These are phyloP conservation scores for Anas platyrhynchos DNA, from an alignment of 2,113 vertebrate species.

Conservation along the genomic window DNA sequence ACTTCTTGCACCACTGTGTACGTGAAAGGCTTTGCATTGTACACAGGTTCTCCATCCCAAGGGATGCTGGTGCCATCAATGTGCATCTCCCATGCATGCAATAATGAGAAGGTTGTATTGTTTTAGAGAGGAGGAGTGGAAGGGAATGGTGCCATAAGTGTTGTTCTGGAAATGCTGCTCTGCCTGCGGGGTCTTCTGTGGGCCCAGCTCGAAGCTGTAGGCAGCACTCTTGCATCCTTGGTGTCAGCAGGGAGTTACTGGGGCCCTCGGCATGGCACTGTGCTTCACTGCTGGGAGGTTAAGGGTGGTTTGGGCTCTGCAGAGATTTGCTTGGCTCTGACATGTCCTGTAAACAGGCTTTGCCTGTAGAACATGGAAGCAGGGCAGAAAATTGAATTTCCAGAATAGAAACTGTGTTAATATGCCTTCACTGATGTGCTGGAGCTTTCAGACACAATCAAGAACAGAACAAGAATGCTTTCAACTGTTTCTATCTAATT, in stretches of 20 bases:
- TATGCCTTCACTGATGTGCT: background rate
- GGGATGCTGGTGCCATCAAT: no score
- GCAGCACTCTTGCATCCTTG: no score
- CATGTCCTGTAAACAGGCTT: background rate
- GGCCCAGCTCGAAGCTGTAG: no score
- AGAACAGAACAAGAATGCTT: background rate
- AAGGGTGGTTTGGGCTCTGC: background rate
- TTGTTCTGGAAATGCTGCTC: background rate
- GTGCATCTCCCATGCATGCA: background rate
- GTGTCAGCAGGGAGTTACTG: no score
- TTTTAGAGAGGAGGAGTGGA: background rate
- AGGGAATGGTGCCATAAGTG: accelerated
- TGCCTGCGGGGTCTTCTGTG: no score
- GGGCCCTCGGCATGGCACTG: no score
- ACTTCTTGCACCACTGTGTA: background rate
- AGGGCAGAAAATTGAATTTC: background rate
- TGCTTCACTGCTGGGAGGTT: background rate
- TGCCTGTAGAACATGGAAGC: background rate
- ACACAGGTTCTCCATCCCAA: background rate
- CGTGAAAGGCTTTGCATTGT: accelerated
- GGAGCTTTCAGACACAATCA: background rate
- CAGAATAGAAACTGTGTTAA: background rate
- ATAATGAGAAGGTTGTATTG: background rate
- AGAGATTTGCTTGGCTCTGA: background rate
- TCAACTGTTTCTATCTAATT: background rate